phyloP scores from a whole-genome alignment of 2,888 invertebrate genomes.

The Ferrisia virgata region DNA sequence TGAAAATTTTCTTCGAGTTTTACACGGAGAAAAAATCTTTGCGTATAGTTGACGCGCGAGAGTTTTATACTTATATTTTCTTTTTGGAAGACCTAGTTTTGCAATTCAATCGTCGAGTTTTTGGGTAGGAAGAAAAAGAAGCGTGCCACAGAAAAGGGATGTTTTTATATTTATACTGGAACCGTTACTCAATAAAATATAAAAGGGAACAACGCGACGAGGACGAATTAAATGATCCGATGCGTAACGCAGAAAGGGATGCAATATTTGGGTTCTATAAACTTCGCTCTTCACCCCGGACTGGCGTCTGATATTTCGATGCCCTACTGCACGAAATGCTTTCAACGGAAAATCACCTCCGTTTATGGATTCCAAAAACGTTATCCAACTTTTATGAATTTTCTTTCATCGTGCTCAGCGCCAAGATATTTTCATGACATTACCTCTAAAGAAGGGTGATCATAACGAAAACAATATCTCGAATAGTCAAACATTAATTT shows the following conservation, averaged over 20 bases:
- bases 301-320: not conserved
- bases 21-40: not conserved
- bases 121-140: not conserved
- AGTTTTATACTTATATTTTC: not conserved
- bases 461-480: not conserved
- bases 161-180: conserved; percentile 29
- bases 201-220: conserved; percentile 3
- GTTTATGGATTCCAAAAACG: conserved; percentile 17
- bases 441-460: not conserved
- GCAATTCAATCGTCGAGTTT: not conserved
- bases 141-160: not conserved
- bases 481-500: not conserved
- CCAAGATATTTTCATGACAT: not conserved
- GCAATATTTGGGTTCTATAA: conserved; percentile 14
- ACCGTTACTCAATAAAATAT: conserved; percentile 24
- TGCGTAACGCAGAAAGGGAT: conserved; percentile 24
- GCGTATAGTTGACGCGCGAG: not conserved
- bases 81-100: not conserved
- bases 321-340: not conserved
- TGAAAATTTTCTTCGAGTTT: not conserved
- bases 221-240: conserved; percentile 23
- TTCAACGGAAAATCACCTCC: conserved; percentile 20
- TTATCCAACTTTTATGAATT: conserved; percentile 26
- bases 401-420: conserved; percentile 13
- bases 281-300: not conserved